Conservation (phyloP, 2,888 invertebrate genomes). For the Auanema freiburgensis region DNA sequence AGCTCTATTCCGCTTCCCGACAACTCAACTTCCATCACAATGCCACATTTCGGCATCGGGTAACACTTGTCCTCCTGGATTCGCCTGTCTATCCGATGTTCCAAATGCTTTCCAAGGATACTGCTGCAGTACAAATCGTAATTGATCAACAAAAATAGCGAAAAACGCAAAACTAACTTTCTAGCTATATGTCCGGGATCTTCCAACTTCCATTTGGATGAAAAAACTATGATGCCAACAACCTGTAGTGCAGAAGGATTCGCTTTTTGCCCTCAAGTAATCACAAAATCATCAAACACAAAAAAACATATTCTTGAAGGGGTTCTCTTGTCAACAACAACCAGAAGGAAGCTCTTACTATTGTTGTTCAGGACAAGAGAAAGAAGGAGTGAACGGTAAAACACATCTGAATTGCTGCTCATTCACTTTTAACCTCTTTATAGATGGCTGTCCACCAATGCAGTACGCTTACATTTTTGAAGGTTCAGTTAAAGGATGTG, state of each 20-base stretch:
- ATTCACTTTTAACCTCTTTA: neutral
- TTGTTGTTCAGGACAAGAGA: conserved; percentile 40
- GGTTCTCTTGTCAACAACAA: conserved; percentile 47
- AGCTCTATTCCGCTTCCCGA: conserved; percentile 39
- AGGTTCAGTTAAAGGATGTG: conserved; percentile 36
- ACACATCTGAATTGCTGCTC: neutral
- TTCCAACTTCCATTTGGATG: conserved; percentile 43
- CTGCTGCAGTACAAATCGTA: conserved; percentile 46
- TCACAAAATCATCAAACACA: neutral
- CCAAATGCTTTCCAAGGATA: conserved; percentile 44
- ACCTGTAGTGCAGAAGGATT: conserved; percentile 45
- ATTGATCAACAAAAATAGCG: no score
- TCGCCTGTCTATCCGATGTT: conserved; percentile 43
- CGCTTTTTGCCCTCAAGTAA: conserved; percentile 39
- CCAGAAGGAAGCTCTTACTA: conserved; percentile 35
- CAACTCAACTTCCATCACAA: conserved; percentile 41
- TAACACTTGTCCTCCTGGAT: conserved; percentile 38
- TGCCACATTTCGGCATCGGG: conserved; percentile 36
- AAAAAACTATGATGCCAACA: conserved; percentile 41
- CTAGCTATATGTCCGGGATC: conserved; percentile 47
- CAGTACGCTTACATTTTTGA: conserved; percentile 43
- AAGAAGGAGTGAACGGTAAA: conserved; percentile 30
- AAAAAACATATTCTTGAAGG: conserved; percentile 14
- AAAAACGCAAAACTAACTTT: no score
- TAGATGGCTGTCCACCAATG: conserved; percentile 47